Evolutionary conservation across 53 echinoderm and acorn worm genomes (phyloP).

Genomic region (Arbacia lixula): DNA sequence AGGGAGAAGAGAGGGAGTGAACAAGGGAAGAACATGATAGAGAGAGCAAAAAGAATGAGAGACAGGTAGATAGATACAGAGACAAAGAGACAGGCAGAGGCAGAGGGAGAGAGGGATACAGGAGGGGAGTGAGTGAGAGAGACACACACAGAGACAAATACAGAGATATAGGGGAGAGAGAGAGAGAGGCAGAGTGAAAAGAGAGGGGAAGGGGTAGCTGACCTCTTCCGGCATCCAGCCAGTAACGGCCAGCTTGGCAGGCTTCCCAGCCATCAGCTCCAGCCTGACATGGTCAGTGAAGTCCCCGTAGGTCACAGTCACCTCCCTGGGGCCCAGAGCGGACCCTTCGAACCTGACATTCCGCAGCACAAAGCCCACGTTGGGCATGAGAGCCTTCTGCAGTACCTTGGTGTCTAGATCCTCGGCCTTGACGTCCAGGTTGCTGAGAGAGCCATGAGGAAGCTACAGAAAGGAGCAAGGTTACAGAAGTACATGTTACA

Average conservation of each 20-base stretch:
- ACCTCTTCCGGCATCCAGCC: slow-evolving; percentile 77
- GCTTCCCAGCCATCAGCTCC: slow-evolving; percentile 72
- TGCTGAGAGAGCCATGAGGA: slow-evolving; percentile 86
- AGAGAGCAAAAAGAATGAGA: too few species aligned
- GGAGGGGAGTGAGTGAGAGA: background rate
- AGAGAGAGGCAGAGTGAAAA: too few species aligned
- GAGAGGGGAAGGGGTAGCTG: too few species aligned
- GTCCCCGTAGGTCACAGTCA: slow-evolving; percentile 72
- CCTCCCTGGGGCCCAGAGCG: slow-evolving; percentile 63
- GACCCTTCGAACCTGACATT: slow-evolving; percentile 77
- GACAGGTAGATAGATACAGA: too few species aligned
- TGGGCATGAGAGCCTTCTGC: slow-evolving; percentile 71
- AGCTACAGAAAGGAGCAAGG: slow-evolving; percentile 47
- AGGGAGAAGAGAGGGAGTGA: too few species aligned
- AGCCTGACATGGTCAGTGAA: slow-evolving; percentile 81
- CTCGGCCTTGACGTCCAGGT: slow-evolving; percentile 68
- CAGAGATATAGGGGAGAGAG: too few species aligned
- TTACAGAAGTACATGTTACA: background rate
- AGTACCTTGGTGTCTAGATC: slow-evolving; percentile 75
- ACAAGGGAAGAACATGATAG: too few species aligned
- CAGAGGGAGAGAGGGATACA: background rate
- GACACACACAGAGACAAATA: background rate
- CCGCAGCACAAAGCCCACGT: slow-evolving; percentile 80
- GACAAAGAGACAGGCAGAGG: too few species aligned
- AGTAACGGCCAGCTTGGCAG: slow-evolving; percentile 71